These are phyloP conservation scores for Siderastrea radians DNA, from an alignment of 92 coral and sea anemone species.

Conservation along the genomic window DNA sequence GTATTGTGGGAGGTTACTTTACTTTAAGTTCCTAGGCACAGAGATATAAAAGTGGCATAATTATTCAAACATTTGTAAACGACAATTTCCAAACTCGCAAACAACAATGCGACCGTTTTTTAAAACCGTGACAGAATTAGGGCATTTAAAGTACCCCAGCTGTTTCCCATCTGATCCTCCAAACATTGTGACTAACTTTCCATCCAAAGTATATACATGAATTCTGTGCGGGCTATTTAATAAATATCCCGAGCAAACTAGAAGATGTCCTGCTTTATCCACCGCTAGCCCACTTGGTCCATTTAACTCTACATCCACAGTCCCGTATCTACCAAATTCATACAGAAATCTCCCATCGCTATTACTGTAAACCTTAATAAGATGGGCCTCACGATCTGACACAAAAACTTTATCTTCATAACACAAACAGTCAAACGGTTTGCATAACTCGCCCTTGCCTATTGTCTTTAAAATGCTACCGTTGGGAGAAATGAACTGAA, in stretches of 20 bases:
- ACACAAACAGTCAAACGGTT: constrained; percentile 1
- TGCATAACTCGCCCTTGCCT: background rate
- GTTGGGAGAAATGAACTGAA: background rate
- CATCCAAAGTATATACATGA: constrained; percentile 50
- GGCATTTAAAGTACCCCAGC: constrained; percentile 48
- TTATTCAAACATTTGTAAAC: constrained; percentile 27
- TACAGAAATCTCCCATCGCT: constrained; percentile 1
- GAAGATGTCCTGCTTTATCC: background rate
- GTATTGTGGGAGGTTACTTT: no score
- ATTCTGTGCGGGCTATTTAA: constrained; percentile 24
- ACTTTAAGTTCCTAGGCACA: no score
- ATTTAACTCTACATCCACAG: background rate
- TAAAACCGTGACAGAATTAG: constrained; percentile 44
- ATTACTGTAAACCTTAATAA: background rate
- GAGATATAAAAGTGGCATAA: no score
- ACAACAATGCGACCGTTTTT: constrained; percentile 61
- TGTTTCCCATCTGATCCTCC: constrained; percentile 41
- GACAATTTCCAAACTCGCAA: constrained; percentile 54
- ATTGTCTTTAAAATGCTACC: constrained; percentile 15
- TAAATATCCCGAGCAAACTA: background rate
- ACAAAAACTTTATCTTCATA: constrained; percentile 7
- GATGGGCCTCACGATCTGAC: background rate
- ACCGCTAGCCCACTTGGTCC: background rate
- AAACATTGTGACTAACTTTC: constrained; percentile 40
- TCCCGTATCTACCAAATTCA: constrained; percentile 4